Evolutionary conservation across 2,113 vertebrate species (phyloP).

Genomic region (Pseudorhombus dupliciocellatus): DNA sequence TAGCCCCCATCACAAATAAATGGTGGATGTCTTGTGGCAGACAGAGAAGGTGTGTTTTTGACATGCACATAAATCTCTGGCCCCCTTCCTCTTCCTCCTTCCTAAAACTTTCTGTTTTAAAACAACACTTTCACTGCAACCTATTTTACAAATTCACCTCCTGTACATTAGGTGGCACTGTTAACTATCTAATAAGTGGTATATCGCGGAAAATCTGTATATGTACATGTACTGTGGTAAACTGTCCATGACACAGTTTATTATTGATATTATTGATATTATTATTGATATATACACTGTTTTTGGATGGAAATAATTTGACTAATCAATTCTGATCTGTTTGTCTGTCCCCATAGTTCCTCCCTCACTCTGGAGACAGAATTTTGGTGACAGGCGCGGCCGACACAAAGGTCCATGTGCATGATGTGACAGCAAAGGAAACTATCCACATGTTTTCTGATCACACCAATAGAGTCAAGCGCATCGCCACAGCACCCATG

Average conservation of each 20-base stretch:
- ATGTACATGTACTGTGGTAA: neutral
- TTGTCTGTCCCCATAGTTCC: constrained; percentile 83
- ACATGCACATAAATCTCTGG: too few species aligned
- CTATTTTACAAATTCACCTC: neutral
- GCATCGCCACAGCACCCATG: constrained; percentile 97
- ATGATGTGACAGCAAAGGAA: constrained; percentile 94
- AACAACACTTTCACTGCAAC: neutral
- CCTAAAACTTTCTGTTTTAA: neutral
- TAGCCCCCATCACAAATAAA: neutral
- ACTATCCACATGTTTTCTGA: constrained; percentile 99
- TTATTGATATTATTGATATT: too few species aligned
- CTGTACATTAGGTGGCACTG: constrained; percentile 35
- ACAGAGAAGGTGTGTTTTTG: too few species aligned
- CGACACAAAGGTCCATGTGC: constrained; percentile 97
- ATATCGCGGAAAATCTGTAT: neutral
- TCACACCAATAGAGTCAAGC: constrained; percentile 96
- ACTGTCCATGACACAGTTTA: too few species aligned
- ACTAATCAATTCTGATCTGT: constrained; percentile 7
- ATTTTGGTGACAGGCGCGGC: constrained; percentile 96
- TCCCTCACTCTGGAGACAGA: constrained; percentile 94
- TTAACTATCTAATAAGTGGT: constrained; percentile 1
- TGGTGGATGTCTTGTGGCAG: neutral
- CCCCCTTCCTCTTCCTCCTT: too few species aligned
- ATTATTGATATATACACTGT: too few species aligned
- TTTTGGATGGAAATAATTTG: neutral